Conservation (phyloP, 2,797 vertebrate species). For the Sebastolobus altivelis region DNA sequence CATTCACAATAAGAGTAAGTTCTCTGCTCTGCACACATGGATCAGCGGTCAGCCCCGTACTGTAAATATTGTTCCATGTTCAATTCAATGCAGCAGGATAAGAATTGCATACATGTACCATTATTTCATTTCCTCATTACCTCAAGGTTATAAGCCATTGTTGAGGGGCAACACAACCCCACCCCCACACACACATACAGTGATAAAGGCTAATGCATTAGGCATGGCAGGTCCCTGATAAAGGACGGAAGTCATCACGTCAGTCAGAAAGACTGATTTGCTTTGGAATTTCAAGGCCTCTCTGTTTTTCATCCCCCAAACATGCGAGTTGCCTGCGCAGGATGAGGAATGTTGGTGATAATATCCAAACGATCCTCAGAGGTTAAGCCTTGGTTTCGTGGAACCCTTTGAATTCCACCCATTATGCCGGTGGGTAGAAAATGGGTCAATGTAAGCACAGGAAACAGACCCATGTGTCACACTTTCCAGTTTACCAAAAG, state of each 20-base stretch:
- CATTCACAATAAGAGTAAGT: constrained; percentile 56
- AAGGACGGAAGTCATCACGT: constrained; percentile 67
- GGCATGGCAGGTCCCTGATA: constrained; percentile 62
- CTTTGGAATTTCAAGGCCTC: constrained; percentile 67
- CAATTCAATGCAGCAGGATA: constrained; percentile 46
- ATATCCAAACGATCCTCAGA: constrained; percentile 53
- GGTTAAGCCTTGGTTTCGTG: constrained; percentile 51
- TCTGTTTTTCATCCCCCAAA: constrained; percentile 65
- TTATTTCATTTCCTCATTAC: constrained; percentile 75
- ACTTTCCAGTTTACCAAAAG: constrained; percentile 60
- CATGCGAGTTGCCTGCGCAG: constrained; percentile 27
- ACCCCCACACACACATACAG: constrained; percentile 19
- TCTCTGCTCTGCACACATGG: background rate
- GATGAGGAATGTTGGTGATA: constrained; percentile 59
- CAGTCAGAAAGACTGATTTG: constrained; percentile 64
- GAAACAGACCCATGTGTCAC: constrained; percentile 53
- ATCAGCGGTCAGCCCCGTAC: constrained; percentile 17
- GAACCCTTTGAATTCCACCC: constrained; percentile 55
- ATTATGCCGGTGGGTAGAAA: constrained; percentile 32
- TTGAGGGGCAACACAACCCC: constrained; percentile 32
- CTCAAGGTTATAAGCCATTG: constrained; percentile 49
- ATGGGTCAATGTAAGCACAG: constrained; percentile 46
- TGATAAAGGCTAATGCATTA: constrained; percentile 65
- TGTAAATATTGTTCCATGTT: constrained; percentile 66
- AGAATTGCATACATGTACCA: constrained; percentile 48